A percentile compares a stretch with the other conserved stretches of the same genome.
Conservation (phyloP, 2,113 vertebrate species). For the Pelecanus crispus region DNA sequence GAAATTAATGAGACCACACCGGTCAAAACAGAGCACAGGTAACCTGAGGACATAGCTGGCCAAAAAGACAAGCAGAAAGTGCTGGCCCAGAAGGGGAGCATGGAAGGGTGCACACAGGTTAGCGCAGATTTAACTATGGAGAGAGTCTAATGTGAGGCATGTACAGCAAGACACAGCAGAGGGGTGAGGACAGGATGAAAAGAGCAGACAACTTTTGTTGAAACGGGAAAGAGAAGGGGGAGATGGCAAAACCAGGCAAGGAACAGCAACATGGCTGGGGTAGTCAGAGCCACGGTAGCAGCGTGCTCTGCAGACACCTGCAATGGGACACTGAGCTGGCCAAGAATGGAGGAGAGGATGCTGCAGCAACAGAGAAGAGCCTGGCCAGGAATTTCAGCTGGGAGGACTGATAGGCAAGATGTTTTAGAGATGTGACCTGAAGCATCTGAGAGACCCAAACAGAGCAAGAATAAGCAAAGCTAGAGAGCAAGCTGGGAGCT, state of each 20-base stretch:
- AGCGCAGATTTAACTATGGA: neutral
- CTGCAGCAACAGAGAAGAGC: neutral
- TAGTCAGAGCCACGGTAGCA: neutral
- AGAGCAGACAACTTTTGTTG: neutral
- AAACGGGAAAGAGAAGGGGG: neutral
- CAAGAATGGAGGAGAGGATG: neutral
- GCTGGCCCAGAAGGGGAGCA: neutral
- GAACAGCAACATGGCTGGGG: neutral
- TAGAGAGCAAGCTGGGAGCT: neutral
- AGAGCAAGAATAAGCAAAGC: neutral
- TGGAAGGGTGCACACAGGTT: neutral
- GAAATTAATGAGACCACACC: neutral
- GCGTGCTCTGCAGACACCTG: neutral
- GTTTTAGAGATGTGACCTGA: neutral
- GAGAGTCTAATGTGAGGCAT: neutral
- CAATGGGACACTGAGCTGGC: rapidly evolving
- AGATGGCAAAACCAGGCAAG: neutral
- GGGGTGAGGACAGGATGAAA: neutral
- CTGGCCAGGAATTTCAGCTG: neutral
- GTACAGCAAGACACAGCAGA: neutral
- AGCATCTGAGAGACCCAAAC: neutral
- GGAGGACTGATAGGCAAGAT: neutral
- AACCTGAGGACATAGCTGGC: neutral
- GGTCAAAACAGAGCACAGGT: neutral
- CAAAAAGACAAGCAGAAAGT: neutral